These are phyloP conservation scores for Drosophila conformis DNA, from an alignment of 2,888 invertebrate species.

Conservation along the genomic window DNA sequence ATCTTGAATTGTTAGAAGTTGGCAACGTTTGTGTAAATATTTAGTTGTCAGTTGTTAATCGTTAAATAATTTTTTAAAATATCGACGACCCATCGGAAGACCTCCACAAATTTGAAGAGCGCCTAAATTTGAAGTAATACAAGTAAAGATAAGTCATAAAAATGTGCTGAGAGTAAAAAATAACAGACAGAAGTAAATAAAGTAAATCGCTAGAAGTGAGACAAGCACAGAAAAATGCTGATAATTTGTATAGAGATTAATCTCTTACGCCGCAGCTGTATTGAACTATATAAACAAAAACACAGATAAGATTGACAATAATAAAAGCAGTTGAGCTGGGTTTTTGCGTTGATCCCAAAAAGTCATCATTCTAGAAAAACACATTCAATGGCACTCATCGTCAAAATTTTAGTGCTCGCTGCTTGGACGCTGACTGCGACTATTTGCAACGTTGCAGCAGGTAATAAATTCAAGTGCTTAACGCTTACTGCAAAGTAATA, in stretches of 20 bases:
- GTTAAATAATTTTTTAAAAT: neutral
- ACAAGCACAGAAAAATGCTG: neutral
- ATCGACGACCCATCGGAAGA: neutral
- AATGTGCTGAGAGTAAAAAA: neutral
- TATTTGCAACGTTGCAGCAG: conserved; percentile 31
- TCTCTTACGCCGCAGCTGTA: neutral
- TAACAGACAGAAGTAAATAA: too few relatives aligned
- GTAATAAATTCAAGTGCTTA: conserved; percentile 26
- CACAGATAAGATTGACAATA: conserved; percentile 6
- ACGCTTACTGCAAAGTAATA: neutral
- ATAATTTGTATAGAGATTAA: neutral
- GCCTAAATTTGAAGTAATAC: neutral
- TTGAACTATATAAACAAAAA: conserved; percentile 4
- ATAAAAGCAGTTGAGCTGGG: neutral
- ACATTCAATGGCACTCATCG: conserved; percentile 27
- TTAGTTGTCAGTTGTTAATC: neutral
- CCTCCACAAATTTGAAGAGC: neutral
- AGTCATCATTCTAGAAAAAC: conserved; percentile 4
- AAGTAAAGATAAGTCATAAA: too few relatives aligned
- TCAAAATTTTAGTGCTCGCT: conserved; percentile 22
- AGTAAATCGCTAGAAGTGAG: neutral
- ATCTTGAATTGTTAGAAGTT: neutral
- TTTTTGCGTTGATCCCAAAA: neutral
- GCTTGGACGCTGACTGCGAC: conserved; percentile 27
- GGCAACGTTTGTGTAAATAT: too few relatives aligned